Base-by-base conservation (phyloP, 1,140 invertebrate genomes). In the Nephila pilipes region DNA sequence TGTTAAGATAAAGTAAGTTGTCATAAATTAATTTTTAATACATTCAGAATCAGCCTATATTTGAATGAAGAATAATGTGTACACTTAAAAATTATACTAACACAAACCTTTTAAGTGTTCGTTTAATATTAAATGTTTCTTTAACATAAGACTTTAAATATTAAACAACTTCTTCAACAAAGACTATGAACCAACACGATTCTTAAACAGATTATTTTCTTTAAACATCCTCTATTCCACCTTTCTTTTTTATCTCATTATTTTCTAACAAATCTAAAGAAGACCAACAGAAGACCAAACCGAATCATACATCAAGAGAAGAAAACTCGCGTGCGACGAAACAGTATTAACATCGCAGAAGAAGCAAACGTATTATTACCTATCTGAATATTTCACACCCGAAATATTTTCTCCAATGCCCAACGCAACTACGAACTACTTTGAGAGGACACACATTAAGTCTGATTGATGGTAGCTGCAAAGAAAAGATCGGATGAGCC, bases 341-440 rank as follows among this genome's bases (percentile, higher is more conserved):
- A 20, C 54, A 22, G 55, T 60, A 85, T 85, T 85, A 60, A 29
- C 55, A 58, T 22, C 55, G n/a, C 14, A 36, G n/a, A n/a, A 29
- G 55, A 60, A 58, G 57, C 83, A 85, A 60, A 85, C 83, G 55
- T 85, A 85, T 85, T 85, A 85, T 85, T 85, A 85, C 83, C 83
- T 63, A 85, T 85, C 83, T 85, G 83, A 85, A 85, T 85, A 85
- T 85, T 85, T 85, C 83, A 85, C 83, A 85, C 83, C 29, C 22
- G 32, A 60, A 85, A 85, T 58, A 60, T 60, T 85, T 85, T 85
- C 57, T 60, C 57, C 29, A 1, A 14, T 38, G 36, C 38, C 46
- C 20, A 38, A 22, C 5, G 32, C 20, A 63, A 58, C 14, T 18
- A 57, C 55, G 54, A 36, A 60, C 29, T 32, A 18, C 20, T 85